Base-by-base conservation (phyloP, 2,888 invertebrate species). In the Brachycybe producta region DNA sequence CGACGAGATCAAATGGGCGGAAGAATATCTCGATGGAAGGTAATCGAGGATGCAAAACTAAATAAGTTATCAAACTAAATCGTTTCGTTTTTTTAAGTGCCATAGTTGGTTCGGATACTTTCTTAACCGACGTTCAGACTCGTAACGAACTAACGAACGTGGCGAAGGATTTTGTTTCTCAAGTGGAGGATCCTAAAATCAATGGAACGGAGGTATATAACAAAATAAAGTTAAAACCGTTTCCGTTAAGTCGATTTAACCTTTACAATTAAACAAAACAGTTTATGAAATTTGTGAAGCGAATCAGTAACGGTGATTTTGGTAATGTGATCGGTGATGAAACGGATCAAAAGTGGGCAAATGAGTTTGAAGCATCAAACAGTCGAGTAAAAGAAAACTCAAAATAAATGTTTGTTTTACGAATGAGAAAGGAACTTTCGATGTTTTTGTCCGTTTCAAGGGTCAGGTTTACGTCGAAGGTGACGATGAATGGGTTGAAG, bases 211-310 rank as follows among this genome's bases (percentile, higher is more conserved):
- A 76, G 71, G 76, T 76, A 49, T 32, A 40, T 4, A 40, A 21
- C 35, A 48, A 24, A 27, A 39, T 13, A 41, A 41, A 5, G 32
- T 39, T 41, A 50, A 23, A 42, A 11, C 19, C 8, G 35, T 23
- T 21, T 21, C 23, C n/a, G n/a, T n/a, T n/a, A n/a, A n/a, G n/a
- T 40, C 13, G 41, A 26, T 41, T 2, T 7, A 8, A 24, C 11
- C 8, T 23, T 17, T 52, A 41, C 15, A 40, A 40, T 23, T 42
- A 17, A 47, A 40, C 42, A 41, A 49, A 54, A 38, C 74, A 84
- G 74, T 86, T 87, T 62, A 81, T 85, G 80, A 80, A 79, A 61
- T 86, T 85, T 64, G 84, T 87, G 78, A 77, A 79, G 61, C 79
- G 78, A 68, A 77, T 83, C 52, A 79, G 79, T 62, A 76, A 79